Conservation (phyloP, 1,140 invertebrate genomes). For the Caenorhabditis elegans region DNA sequence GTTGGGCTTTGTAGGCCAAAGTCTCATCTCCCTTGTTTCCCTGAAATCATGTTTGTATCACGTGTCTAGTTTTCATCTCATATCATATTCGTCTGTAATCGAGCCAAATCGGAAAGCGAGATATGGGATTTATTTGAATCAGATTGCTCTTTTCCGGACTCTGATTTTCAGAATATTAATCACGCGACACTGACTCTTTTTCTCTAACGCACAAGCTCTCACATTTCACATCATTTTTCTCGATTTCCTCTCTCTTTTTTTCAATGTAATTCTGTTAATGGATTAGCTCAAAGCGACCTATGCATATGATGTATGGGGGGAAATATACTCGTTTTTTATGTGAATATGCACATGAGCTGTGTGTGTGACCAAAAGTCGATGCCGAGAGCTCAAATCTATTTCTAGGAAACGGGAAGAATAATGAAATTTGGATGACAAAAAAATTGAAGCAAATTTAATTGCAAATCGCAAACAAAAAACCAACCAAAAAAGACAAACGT, state of each 20-base stretch:
- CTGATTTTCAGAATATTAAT: constrained; percentile 29
- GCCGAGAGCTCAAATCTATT: no score
- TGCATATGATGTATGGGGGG: not conserved
- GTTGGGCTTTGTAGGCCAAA: constrained; percentile 64
- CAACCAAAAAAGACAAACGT: no score
- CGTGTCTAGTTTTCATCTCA: not conserved
- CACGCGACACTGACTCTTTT: not conserved
- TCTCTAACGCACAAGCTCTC: not conserved
- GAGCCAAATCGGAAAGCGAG: not conserved
- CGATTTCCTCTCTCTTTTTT: not conserved
- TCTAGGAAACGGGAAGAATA: no score
- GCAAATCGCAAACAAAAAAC: no score
- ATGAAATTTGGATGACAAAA: no score
- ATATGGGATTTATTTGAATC: constrained; percentile 12
- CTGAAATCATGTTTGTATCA: not conserved
- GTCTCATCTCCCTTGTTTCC: constrained; percentile 57
- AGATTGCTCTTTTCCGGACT: constrained; percentile 45
- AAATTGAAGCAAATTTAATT: no score
- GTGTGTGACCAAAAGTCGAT: not conserved
- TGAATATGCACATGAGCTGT: not conserved
- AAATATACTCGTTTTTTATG: not conserved
- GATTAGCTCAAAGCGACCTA: not conserved
- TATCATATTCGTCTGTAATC: constrained; percentile 5
- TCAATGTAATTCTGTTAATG: constrained; percentile 6
- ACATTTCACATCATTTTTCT: not conserved